Evolutionary conservation across 2,888 invertebrate genomes (phyloP).

Genomic region (Silvanus unidentatus): DNA sequence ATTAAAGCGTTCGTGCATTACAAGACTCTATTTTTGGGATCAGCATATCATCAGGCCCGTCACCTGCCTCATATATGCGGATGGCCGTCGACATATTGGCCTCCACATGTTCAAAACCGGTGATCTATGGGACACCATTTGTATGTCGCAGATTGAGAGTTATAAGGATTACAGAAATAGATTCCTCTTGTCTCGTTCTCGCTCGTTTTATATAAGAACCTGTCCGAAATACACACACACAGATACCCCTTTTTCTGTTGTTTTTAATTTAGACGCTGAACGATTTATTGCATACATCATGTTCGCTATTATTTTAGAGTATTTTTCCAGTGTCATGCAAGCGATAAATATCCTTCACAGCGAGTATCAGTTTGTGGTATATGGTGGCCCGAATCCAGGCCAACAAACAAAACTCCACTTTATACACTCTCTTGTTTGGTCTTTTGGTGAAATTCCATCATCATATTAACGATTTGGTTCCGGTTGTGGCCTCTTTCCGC

Average conservation of each 20-base stretch:
- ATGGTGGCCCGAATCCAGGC: no score
- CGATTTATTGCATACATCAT: slow-evolving; percentile 22
- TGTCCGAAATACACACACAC: not conserved
- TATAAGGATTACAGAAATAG: slow-evolving; percentile 22
- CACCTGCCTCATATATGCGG: slow-evolving; percentile 29
- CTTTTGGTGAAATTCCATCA: no score
- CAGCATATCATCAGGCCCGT: slow-evolving; percentile 21
- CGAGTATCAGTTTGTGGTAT: no score
- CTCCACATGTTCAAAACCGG: slow-evolving; percentile 23
- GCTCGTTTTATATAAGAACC: slow-evolving; percentile 14
- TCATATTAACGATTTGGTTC: no score
- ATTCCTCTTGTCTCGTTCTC: slow-evolving; percentile 8
- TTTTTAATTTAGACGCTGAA: slow-evolving; percentile 21
- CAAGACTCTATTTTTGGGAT: slow-evolving; percentile 19
- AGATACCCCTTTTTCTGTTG: not conserved
- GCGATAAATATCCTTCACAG: no score
- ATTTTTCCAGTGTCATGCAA: no score
- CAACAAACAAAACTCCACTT: no score
- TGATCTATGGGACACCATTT: slow-evolving; percentile 32
- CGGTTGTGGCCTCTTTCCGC: no score
- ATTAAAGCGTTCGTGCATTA: slow-evolving; percentile 11
- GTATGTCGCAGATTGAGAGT: slow-evolving; percentile 21
- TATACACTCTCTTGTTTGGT: no score
- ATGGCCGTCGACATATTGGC: slow-evolving; percentile 28
- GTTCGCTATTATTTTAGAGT: slow-evolving; percentile 17